Conservation (phyloP, 2,888 invertebrate genomes). For the Deilephila porcellus region DNA sequence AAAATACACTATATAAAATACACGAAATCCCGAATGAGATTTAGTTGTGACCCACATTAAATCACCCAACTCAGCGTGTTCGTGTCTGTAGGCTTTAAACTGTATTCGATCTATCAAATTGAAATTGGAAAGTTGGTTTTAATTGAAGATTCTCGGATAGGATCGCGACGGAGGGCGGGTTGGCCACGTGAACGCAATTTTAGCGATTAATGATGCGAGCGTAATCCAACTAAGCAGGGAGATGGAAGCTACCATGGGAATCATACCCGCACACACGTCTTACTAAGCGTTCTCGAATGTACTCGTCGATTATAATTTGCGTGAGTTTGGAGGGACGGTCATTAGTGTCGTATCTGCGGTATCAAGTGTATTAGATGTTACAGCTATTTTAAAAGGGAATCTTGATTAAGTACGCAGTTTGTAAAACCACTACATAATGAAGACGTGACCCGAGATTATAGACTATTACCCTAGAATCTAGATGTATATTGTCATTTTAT, state of each 20-base stretch:
- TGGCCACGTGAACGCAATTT: constrained; percentile 75
- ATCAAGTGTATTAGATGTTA: background rate
- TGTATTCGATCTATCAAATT: constrained; percentile 65
- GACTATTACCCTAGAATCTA: too few relatives aligned
- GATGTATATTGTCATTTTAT: too few relatives aligned
- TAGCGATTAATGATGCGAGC: constrained; percentile 80
- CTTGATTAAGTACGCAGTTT: background rate
- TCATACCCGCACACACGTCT: constrained; percentile 62
- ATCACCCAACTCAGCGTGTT: constrained; percentile 43
- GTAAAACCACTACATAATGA: too few relatives aligned
- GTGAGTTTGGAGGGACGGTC: constrained; percentile 8
- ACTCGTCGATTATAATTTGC: constrained; percentile 17
- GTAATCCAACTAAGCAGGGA: constrained; percentile 79
- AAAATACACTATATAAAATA: background rate
- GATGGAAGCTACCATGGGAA: constrained; percentile 67
- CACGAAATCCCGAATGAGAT: constrained; percentile 44
- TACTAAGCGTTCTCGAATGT: constrained; percentile 65
- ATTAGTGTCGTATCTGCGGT: background rate
- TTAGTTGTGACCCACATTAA: constrained; percentile 47
- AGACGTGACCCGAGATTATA: too few relatives aligned
- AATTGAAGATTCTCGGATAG: constrained; percentile 74
- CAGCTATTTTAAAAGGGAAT: background rate
- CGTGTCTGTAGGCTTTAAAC: constrained; percentile 44
- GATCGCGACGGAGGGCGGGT: constrained; percentile 41
- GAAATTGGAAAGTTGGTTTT: constrained; percentile 76